Evolutionary conservation across 2,888 invertebrate species (phyloP).

Genomic region (Kuschelorhynchus macadamiae): DNA sequence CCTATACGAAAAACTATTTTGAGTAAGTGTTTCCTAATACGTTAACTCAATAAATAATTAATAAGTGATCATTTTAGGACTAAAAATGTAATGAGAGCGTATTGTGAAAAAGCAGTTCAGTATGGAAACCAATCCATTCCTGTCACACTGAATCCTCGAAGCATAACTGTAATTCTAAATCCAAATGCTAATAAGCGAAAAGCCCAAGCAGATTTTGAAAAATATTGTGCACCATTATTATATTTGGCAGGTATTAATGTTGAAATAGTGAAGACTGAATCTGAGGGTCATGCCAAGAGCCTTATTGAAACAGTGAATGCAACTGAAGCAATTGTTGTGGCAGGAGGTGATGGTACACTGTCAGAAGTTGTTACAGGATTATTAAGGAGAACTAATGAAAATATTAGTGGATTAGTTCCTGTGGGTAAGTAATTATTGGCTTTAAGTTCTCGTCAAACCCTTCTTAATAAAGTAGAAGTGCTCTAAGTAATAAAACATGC

Average conservation of each 20-base stretch:
- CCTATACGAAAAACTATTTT: constrained; percentile 79
- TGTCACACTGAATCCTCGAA: constrained; percentile 75
- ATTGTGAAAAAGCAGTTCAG: constrained; percentile 82
- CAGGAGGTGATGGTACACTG: constrained; percentile 95
- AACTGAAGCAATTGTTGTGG: constrained; percentile 89
- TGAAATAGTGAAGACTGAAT: constrained; percentile 83
- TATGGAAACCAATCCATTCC: constrained; percentile 79
- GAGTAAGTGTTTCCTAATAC: constrained; percentile 72
- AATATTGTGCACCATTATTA: constrained; percentile 93
- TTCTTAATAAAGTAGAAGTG: no score
- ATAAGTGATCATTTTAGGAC: no score
- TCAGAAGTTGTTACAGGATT: constrained; percentile 91
- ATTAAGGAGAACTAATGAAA: constrained; percentile 79
- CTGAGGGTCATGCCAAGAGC: constrained; percentile 89
- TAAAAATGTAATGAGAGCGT: constrained; percentile 81
- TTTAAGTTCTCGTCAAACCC: no score
- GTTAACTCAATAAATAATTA: no score
- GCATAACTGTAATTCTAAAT: constrained; percentile 90
- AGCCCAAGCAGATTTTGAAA: constrained; percentile 81
- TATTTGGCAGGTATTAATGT: constrained; percentile 90
- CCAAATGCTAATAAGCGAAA: constrained; percentile 89
- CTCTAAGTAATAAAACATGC: no score
- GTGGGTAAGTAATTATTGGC: constrained; percentile 54
- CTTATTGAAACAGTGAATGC: constrained; percentile 81
- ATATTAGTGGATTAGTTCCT: constrained; percentile 57